A percentile compares a stretch with the other conserved stretches of the same genome.
Conservation (phyloP, 2,888 invertebrate genomes). For the Cephus rjabovi region DNA sequence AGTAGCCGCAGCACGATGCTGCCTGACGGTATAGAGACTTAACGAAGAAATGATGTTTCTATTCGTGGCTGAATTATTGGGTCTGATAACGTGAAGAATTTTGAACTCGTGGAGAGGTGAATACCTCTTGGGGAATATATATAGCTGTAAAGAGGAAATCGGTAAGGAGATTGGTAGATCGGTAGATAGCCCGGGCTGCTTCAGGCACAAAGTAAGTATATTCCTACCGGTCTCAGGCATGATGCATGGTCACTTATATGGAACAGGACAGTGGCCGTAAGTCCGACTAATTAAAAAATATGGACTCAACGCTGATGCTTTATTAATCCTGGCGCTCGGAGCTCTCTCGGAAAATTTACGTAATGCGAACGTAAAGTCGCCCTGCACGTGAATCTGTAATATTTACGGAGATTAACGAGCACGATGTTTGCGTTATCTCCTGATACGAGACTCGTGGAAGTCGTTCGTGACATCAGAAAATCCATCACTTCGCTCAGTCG, state of each 20-base stretch:
- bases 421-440: neutral
- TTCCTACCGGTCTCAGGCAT: neutral
- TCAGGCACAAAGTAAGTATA: neutral
- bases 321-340: constrained; percentile 12
- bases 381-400: neutral
- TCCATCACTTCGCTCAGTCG: neutral
- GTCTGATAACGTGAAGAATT: constrained; percentile 36
- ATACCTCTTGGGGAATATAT: neutral
- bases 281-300: constrained; percentile 45
- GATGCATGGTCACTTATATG: constrained; percentile 9
- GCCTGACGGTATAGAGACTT: constrained; percentile 3
- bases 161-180: neutral
- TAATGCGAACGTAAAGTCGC: neutral
- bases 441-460: neutral
- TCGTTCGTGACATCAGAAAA: neutral
- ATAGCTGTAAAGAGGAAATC: neutral
- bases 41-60: constrained; percentile 45
- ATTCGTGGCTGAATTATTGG: constrained; percentile 49
- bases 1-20: neutral
- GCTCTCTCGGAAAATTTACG: neutral
- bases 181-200: neutral
- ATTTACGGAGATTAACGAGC: neutral
- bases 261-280: constrained; percentile 30
- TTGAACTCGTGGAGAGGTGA: constrained; percentile 36
- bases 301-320: constrained; percentile 26